Evolutionary conservation across 2,113 vertebrate genomes (phyloP).

Genomic region (Petaurus breviceps): DNA sequence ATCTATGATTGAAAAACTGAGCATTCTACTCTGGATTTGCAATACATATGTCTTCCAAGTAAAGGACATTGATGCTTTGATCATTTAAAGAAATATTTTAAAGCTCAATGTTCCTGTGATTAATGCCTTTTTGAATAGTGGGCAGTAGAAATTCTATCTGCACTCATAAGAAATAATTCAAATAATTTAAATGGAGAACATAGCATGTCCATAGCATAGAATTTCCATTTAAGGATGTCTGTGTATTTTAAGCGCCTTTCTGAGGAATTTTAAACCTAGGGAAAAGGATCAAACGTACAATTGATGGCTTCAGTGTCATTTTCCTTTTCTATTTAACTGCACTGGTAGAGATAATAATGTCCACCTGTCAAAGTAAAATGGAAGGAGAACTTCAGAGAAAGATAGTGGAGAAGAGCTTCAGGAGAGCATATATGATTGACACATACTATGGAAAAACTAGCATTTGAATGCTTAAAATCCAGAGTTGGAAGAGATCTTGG

Average conservation of each 20-base stretch:
- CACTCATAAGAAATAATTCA: conserved; percentile 34
- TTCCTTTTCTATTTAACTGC: neutral
- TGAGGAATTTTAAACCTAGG: conserved; percentile 28
- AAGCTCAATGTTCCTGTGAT: neutral
- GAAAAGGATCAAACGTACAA: conserved; percentile 33
- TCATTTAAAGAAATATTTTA: neutral
- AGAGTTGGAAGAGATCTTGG: neutral
- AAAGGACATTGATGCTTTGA: rapidly evolving
- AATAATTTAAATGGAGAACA: neutral
- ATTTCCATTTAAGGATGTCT: neutral
- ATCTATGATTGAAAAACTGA: rapidly evolving
- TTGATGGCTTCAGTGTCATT: conserved; percentile 10
- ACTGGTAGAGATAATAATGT: conserved; percentile 6
- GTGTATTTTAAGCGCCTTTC: conserved; percentile 20
- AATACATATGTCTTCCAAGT: neutral
- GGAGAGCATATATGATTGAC: rapidly evolving
- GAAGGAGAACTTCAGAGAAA: neutral
- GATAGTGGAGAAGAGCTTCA: neutral
- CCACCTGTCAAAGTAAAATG: neutral
- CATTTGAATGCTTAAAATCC: neutral
- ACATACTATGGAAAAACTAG: neutral
- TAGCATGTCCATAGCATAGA: conserved; percentile 28
- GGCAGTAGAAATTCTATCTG: neutral
- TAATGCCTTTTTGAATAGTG: neutral
- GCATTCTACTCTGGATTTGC: neutral